A percentile compares a stretch with the other conserved stretches of the same genome.
phyloP scores from a whole-genome alignment of 2,888 invertebrate genomes.

The Villa cingulata region DNA sequence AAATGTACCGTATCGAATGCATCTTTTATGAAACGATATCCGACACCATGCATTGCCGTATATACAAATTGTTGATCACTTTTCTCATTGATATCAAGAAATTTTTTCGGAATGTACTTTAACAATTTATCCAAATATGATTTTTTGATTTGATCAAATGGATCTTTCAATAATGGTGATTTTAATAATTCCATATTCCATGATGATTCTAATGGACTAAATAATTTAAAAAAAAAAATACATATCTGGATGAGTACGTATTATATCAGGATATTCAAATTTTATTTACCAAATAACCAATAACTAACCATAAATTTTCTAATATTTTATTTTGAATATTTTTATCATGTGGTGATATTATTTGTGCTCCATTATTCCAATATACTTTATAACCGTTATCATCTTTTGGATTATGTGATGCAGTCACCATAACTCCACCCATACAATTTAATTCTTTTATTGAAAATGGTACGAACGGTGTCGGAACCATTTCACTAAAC shows the following conservation, averaged over 20 bases:
- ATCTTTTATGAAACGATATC: conserved; percentile 58
- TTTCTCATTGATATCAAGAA: conserved; percentile 40
- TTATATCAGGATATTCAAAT: neutral
- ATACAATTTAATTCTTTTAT: conserved; percentile 58
- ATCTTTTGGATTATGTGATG: conserved; percentile 89
- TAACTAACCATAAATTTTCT: conserved; percentile 48
- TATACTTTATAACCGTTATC: conserved; percentile 98
- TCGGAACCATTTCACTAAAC: conserved; percentile 69
- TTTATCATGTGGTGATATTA: conserved; percentile 82
- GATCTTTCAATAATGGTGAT: conserved; percentile 50
- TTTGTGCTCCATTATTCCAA: conserved; percentile 90
- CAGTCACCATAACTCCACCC: conserved; percentile 88
- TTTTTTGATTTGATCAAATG: conserved; percentile 49
- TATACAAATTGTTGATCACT: conserved; percentile 60
- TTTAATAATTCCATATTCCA: conserved; percentile 59
- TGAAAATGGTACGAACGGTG: conserved; percentile 86
- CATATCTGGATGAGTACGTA: neutral
- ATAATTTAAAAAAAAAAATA: conserved; percentile 4
- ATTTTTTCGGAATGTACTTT: conserved; percentile 40
- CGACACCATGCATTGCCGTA: conserved; percentile 98
- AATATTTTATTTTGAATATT: conserved; percentile 67
- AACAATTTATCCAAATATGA: conserved; percentile 53
- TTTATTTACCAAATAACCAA: neutral
- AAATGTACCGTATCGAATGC: conserved; percentile 66
- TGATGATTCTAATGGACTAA: conserved; percentile 55